Conservation (phyloP, 2,888 invertebrate genomes). For the Apoda limacodes region DNA sequence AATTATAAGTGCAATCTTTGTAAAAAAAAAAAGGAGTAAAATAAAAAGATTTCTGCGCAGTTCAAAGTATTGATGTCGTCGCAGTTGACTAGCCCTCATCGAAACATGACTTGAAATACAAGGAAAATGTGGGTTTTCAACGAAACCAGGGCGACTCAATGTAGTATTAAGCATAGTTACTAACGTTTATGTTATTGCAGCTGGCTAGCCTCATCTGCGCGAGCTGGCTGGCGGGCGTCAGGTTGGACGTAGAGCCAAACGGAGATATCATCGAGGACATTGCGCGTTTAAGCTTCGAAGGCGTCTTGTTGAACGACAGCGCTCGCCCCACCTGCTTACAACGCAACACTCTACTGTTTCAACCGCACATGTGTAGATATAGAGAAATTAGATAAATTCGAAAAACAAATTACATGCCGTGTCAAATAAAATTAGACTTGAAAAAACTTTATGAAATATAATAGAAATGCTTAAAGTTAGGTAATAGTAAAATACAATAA, state of each 20-base stretch:
- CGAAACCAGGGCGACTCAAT: neutral
- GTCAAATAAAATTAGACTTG: no score
- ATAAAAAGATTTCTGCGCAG: constrained; percentile 4
- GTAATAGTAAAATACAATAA: no score
- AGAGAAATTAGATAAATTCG: no score
- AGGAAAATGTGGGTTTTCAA: neutral
- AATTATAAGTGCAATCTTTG: no score
- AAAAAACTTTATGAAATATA: no score
- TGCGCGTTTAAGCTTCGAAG: constrained; percentile 91
- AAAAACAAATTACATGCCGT: no score
- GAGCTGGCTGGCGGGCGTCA: constrained; percentile 85
- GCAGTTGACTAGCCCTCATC: no score
- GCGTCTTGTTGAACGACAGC: constrained; percentile 95
- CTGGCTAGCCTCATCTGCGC: constrained; percentile 89
- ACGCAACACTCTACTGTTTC: no score
- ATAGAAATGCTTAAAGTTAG: no score
- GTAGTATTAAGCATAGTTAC: constrained; percentile 28
- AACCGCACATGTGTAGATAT: no score
- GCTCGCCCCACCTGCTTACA: constrained; percentile 83
- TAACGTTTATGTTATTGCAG: constrained; percentile 87
- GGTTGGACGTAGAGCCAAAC: constrained; percentile 85
- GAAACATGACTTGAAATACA: neutral
- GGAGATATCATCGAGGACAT: constrained; percentile 96
- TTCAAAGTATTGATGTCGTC: no score
- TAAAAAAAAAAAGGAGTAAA: no score